Conservation (phyloP, 2,888 invertebrate genomes). For the Pasiphila rectangulata region DNA sequence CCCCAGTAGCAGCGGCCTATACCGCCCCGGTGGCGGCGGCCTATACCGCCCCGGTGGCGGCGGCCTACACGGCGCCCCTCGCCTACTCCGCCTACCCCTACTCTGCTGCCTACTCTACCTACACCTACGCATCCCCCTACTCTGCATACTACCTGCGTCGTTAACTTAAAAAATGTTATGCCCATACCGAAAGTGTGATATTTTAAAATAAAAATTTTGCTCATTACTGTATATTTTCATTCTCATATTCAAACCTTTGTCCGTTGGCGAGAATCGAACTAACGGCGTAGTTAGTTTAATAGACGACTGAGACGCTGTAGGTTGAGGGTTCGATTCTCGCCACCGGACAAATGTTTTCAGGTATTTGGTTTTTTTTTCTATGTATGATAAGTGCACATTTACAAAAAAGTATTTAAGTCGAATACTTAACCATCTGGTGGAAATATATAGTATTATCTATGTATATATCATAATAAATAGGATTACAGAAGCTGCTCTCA, state of each 20-base stretch:
- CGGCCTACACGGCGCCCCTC: constrained; percentile 48
- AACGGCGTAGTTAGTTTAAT: too few species aligned
- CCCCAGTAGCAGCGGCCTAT: constrained; percentile 46
- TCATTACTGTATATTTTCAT: background rate
- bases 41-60: constrained; percentile 44
- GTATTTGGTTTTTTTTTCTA: too few species aligned
- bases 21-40: constrained; percentile 45
- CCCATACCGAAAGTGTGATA: constrained; percentile 6
- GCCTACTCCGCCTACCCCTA: constrained; percentile 45
- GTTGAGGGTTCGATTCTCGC: too few species aligned
- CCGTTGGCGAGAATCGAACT: too few species aligned
- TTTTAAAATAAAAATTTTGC: constrained; percentile 2
- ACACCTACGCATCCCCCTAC: constrained; percentile 30
- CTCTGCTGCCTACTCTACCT: constrained; percentile 44
- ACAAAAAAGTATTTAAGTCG: too few species aligned
- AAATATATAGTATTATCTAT: too few species aligned
- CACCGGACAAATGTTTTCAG: too few species aligned
- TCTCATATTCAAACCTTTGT: background rate
- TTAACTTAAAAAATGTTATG: constrained; percentile 20
- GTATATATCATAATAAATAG: too few species aligned
- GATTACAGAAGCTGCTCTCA: too few species aligned
- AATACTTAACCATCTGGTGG: too few species aligned
- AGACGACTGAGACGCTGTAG: too few species aligned
- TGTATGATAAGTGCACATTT: too few species aligned
- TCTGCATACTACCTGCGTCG: constrained; percentile 47